phyloP scores from a whole-genome alignment of 2,888 invertebrate species.

The Aporophyla lueneburgensis region DNA sequence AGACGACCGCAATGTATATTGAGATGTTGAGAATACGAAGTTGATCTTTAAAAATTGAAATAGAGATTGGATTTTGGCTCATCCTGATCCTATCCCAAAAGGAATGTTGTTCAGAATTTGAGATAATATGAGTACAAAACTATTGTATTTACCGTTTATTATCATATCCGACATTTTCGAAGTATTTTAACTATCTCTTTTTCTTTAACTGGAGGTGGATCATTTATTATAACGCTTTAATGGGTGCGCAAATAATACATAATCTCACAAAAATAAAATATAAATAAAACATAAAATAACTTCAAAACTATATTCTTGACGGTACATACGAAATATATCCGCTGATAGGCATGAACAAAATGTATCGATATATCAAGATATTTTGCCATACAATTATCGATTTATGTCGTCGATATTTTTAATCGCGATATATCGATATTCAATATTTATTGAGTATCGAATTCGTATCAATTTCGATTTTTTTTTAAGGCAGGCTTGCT shows the following conservation, averaged over 20 bases:
- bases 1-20: constrained; percentile 2
- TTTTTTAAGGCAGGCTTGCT: too few species aligned
- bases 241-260: constrained; percentile 34
- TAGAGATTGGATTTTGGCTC: constrained; percentile 1
- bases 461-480: too few species aligned
- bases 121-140: not conserved
- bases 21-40: not conserved
- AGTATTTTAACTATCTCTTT: constrained; percentile 28
- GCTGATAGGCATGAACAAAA: too few species aligned
- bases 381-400: too few species aligned
- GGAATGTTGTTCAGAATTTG: not conserved
- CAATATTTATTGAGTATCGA: too few species aligned
- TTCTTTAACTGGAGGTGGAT: constrained; percentile 6
- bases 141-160: constrained; percentile 83
- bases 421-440: too few species aligned
- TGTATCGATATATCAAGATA: too few species aligned
- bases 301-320: constrained; percentile 44
- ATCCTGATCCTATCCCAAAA: not conserved
- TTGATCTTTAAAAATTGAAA: not conserved
- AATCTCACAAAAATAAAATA: constrained; percentile 40
- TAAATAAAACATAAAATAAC: constrained; percentile 19
- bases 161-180: constrained; percentile 87
- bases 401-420: too few species aligned
- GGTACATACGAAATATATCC: constrained; percentile 26
- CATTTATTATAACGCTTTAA: constrained; percentile 35